Evolutionary conservation across 2,113 vertebrate genomes (phyloP).

Genomic region (Stigmatopora nigra): DNA sequence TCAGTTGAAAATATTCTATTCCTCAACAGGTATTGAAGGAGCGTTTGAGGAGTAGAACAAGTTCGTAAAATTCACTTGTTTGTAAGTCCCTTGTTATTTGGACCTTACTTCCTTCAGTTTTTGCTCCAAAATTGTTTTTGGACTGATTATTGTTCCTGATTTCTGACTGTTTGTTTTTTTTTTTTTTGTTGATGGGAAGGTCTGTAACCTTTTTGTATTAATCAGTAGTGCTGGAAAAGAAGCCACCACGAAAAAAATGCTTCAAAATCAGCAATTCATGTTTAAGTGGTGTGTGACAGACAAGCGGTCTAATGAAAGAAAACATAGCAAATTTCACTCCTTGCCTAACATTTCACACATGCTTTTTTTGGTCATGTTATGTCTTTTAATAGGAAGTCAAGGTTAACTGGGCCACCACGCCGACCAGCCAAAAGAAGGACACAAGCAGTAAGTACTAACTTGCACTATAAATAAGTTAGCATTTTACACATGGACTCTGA

Average conservation of each 20-base stretch:
- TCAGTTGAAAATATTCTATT: slow-evolving; percentile 78
- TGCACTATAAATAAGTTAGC: too few relatives aligned
- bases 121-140: slow-evolving; percentile 65
- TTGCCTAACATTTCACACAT: slow-evolving; percentile 17
- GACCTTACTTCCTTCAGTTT: slow-evolving; percentile 70
- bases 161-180: slow-evolving; percentile 43
- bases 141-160: slow-evolving; percentile 59
- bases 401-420: slow-evolving; percentile 98
- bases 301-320: slow-evolving; percentile 42
- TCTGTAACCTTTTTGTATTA: slow-evolving; percentile 39
- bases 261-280: slow-evolving; percentile 38
- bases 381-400: slow-evolving; percentile 83
- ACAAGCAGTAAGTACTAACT: slow-evolving; percentile 80
- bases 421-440: slow-evolving; percentile 99
- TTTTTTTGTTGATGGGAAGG: slow-evolving; percentile 40
- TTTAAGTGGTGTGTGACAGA: slow-evolving; percentile 59
- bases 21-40: slow-evolving; percentile 79
- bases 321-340: slow-evolving; percentile 18
- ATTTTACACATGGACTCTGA: not conserved
- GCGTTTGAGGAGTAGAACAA: slow-evolving; percentile 78
- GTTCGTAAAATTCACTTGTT: slow-evolving; percentile 78
- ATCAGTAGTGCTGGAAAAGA: slow-evolving; percentile 30
- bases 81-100: slow-evolving; percentile 78
- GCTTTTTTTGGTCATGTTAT: slow-evolving; percentile 29
- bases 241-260: slow-evolving; percentile 34